phyloP scores from a whole-genome alignment of 2,888 invertebrate genomes.

The Leucoptera coffeella region DNA sequence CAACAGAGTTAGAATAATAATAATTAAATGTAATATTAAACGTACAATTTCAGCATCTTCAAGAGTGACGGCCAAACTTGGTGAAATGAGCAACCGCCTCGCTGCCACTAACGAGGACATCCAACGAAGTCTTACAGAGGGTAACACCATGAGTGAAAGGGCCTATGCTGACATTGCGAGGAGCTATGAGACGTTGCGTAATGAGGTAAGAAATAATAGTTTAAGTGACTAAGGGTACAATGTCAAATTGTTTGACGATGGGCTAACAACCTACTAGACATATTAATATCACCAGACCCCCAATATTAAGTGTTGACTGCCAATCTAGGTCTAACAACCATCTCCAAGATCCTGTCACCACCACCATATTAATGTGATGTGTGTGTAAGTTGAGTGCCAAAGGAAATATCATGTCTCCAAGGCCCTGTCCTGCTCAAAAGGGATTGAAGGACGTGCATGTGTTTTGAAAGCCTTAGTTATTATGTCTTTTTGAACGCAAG shows the following conservation, averaged over 20 bases:
- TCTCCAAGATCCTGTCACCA: too few species aligned
- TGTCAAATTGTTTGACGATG: too few species aligned
- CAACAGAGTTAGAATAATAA: too few species aligned
- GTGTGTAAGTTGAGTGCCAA: too few species aligned
- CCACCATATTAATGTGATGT: too few species aligned
- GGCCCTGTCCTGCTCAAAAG: too few species aligned
- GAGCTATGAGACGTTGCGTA: conserved; percentile 46
- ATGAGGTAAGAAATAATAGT: conserved; percentile 47
- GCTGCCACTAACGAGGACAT: conserved; percentile 52
- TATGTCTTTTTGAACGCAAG: too few species aligned
- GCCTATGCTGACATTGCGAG: conserved; percentile 48
- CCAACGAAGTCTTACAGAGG: conserved; percentile 51
- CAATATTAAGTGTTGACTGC: conserved; percentile 4
- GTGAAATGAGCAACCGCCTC: conserved; percentile 43
- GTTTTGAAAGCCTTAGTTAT: too few species aligned
- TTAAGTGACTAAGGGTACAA: too few species aligned
- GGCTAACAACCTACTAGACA: neutral
- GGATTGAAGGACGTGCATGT: too few species aligned
- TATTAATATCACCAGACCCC: conserved; percentile 6
- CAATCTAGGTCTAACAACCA: too few species aligned
- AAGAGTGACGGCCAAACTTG: conserved; percentile 34
- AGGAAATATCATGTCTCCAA: too few species aligned
- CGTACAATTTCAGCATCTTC: conserved; percentile 12
- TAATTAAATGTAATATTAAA: neutral
- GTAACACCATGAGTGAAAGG: conserved; percentile 46